Evolutionary conservation across 2,797 vertebrate genomes (phyloP).

Genomic region (Rhinichthys osculus): DNA sequence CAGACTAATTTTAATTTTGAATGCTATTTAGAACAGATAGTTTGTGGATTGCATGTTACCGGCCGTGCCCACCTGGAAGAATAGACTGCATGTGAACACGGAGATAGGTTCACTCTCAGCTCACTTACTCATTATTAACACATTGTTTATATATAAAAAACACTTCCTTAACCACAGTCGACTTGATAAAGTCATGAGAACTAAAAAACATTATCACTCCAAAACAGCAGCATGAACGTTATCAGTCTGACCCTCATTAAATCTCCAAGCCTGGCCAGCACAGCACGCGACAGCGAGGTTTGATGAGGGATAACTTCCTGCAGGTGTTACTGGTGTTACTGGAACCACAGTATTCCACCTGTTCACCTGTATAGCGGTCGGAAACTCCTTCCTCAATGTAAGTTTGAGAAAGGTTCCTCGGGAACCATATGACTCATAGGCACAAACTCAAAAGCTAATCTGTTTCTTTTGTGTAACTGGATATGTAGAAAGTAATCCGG

Average conservation of each 20-base stretch:
- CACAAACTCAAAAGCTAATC: conserved; percentile 37
- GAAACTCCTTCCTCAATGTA: conserved; percentile 3
- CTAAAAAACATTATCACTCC: conserved; percentile 5
- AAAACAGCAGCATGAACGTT: not conserved
- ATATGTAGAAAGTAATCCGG: conserved; percentile 37
- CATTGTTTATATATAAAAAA: not conserved
- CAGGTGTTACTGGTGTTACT: not conserved
- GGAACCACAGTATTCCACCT: not conserved
- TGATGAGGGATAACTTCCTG: not conserved
- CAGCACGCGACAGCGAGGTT: not conserved
- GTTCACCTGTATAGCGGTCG: conserved; percentile 8
- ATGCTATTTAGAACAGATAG: not conserved
- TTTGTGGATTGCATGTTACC: not conserved
- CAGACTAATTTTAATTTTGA: not conserved
- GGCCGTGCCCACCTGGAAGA: not conserved
- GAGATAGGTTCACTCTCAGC: not conserved
- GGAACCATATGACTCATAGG: conserved; percentile 31
- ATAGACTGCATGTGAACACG: not conserved
- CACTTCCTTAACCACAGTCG: not conserved
- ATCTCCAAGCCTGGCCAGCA: not conserved
- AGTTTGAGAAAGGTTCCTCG: conserved; percentile 5
- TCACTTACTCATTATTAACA: not conserved
- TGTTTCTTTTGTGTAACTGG: conserved; percentile 48
- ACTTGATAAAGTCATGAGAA: conserved; percentile 6
- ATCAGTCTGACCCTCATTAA: conserved; percentile 26